A percentile compares a stretch with the other conserved stretches of the same genome.
phyloP scores from a whole-genome alignment of 2,888 invertebrate genomes.

The Aelia acuminata region DNA sequence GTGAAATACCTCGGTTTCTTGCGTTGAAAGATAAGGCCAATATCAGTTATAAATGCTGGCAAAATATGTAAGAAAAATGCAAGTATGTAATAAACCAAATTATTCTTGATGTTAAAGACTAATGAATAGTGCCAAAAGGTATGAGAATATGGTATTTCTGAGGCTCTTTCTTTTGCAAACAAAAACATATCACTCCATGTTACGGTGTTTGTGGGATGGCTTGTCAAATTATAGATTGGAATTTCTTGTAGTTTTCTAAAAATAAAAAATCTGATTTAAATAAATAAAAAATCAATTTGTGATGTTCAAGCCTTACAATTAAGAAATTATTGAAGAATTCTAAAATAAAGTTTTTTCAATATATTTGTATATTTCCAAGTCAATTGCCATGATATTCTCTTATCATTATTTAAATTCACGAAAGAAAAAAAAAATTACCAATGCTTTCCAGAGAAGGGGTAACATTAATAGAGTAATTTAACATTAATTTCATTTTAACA shows the following conservation, averaged over 20 bases:
- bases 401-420: no score
- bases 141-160: conserved; percentile 66
- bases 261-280: no score
- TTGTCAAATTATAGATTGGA: conserved; percentile 86
- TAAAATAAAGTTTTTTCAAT: no score
- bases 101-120: conserved; percentile 74
- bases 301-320: no score
- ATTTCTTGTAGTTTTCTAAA: conserved; percentile 39
- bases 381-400: no score
- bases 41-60: conserved; percentile 80
- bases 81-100: conserved; percentile 72
- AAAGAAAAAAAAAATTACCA: no score
- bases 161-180: conserved; percentile 72
- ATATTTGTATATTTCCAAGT: no score
- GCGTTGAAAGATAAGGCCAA: conserved; percentile 68
- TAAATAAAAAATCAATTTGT: no score
- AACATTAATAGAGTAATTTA: no score
- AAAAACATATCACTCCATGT: conserved; percentile 81
- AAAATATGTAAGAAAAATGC: conserved; percentile 78
- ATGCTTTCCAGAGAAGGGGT: no score
- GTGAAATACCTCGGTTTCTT: conserved; percentile 63
- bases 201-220: conserved; percentile 82
- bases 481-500: no score
- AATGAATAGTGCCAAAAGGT: conserved; percentile 72
- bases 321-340: no score